A percentile compares a stretch with the other conserved stretches of the same genome.
Conservation (phyloP, 2,888 invertebrate species). For the Euplexia lucipara region DNA sequence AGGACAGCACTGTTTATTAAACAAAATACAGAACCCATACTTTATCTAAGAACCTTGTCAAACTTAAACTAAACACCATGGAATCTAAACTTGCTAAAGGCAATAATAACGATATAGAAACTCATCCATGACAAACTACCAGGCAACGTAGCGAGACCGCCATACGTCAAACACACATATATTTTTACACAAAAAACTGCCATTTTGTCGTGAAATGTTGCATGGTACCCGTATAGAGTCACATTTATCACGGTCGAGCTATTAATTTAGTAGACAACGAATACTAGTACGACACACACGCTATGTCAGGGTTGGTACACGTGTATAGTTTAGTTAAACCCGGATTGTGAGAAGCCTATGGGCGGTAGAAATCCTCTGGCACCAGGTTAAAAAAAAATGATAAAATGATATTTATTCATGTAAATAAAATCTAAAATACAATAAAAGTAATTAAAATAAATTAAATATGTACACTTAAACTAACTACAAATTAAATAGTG, state of each 20-base stretch:
- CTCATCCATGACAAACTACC: constrained; percentile 39
- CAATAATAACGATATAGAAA: constrained; percentile 33
- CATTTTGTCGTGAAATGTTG: constrained; percentile 47
- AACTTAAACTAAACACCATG: constrained; percentile 13
- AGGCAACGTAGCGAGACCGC: constrained; percentile 33
- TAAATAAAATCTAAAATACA: no score
- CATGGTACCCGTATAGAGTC: constrained; percentile 61
- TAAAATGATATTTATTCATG: no score
- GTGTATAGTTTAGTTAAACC: constrained; percentile 7
- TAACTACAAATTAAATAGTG: no score
- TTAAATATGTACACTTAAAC: no score
- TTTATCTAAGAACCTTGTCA: background rate
- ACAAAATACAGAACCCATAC: no score
- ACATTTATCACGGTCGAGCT: constrained; percentile 69
- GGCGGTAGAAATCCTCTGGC: no score
- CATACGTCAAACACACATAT: constrained; percentile 55
- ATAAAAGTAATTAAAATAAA: no score
- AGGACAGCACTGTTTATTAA: no score
- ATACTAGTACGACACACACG: constrained; percentile 59
- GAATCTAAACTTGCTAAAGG: background rate
- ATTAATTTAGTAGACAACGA: constrained; percentile 69
- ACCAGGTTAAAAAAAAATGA: no score
- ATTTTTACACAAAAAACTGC: constrained; percentile 55
- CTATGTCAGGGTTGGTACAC: constrained; percentile 46
- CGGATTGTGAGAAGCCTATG: no score